Conservation (phyloP, 2,113 vertebrate species). For the Euleptes europaea region DNA sequence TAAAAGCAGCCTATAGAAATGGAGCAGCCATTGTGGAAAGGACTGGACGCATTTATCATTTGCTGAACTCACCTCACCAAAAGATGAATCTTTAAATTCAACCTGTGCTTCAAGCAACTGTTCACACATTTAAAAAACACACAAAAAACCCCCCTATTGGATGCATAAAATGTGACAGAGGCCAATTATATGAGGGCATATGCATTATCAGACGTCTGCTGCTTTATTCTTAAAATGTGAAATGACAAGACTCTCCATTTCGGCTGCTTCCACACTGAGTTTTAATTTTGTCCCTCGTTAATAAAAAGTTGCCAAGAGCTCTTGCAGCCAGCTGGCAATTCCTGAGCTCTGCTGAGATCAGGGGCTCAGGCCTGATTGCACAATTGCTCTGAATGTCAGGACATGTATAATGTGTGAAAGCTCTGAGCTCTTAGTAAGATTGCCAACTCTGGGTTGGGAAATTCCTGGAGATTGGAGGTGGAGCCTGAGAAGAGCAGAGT, state of each 20-base stretch:
- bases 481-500: no score
- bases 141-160: neutral
- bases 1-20: neutral
- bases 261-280: constrained; percentile 20
- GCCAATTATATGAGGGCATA: constrained; percentile 27
- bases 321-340: neutral
- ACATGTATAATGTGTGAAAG: neutral
- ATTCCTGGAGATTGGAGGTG: no score
- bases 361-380: neutral
- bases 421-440: neutral
- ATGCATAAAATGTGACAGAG: constrained; percentile 12
- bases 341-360: neutral
- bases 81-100: constrained; percentile 8
- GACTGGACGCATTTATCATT: neutral
- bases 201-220: neutral
- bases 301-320: neutral
- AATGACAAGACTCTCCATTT: constrained; percentile 21
- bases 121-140: constrained; percentile 33
- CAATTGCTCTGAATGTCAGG: neutral
- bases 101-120: constrained; percentile 4
- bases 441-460: no score
- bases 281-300: neutral
- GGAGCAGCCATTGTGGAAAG: neutral
- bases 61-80: neutral
- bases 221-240: constrained; percentile 4